Base-by-base conservation (phyloP, 2,113 vertebrate species). In the Chaetops frenatus region DNA sequence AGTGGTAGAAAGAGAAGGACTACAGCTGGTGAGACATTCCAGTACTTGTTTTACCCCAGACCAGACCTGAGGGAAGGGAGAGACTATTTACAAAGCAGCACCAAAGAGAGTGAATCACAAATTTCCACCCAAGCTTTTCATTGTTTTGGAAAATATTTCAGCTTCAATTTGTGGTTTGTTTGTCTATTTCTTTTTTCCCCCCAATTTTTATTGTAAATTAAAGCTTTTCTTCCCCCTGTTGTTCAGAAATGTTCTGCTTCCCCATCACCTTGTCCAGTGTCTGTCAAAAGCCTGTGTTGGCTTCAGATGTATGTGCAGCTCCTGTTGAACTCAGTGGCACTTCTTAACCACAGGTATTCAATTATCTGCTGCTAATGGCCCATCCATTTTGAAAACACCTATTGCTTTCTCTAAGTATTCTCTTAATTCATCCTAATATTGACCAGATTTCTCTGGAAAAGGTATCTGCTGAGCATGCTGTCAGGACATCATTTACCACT, bases 341-440 rank as follows among this genome's bases (percentile, higher is more conserved):
- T 90, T 70, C 78, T 82, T 90, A 93, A 86, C 42, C 60, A 90
- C 74, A 80, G 71, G 47, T 51, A 90, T 80, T 90, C 90, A 86
- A 93, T 93, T 91, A 80, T 56, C 58, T 88, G 79, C 45, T 73
- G 12, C 70, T 91, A 95, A 95, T 77, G 71, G 74, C 74, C 71
- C 74, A 92, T 95, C 47, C 56, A 58, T 95, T 94, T 31, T 86
- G 70, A 73, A 95, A 97, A 94, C 33, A 82, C 66, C 78, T 95
- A 47, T 73, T 86, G 58, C 58, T 95, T 91, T 88, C 81, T 66
- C 71, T 47, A 77, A 88, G 56, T 61, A 70, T 66, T 86, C 85
- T 86, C 90, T 62, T 96, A 95, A 95, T 50, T 94, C 54, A 92
- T 88, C 33, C 67, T 62, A 8, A 22, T 70, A 92, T 85, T 94